Evolutionary conservation across 2,113 vertebrate genomes (phyloP), one percentile per base, ranked within the genome.

Genomic region (Oryzias celebensis): DNA sequence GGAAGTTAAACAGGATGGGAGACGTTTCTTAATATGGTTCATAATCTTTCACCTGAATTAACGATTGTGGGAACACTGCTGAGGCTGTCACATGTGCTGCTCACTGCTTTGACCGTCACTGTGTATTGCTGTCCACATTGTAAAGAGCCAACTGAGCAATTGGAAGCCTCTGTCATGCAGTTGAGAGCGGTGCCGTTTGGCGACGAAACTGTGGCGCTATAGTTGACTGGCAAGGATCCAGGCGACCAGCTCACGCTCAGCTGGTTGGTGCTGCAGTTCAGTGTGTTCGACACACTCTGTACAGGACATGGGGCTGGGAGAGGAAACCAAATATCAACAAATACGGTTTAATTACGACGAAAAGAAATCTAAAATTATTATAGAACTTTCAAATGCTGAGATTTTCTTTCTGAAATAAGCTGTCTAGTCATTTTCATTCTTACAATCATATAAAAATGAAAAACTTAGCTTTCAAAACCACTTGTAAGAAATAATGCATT

Each of bases 301-400:
- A 90, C 87, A 1, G 77, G 67, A 77, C 93, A 94, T 3, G 92
- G 93, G 3, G 88, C 93, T 94, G 77, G 20, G 0, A 71, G 18
- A 45, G 46, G 47, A 58, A 22, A 17, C 20, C 13, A 24, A 5
- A 28, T 28, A 28, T 28, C 26, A 7, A 3, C 14, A 52, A 26
- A 6, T 16, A 6, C 7, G 31, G 12, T 51, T 23, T 41, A 18
- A 53, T 61, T 10, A 49, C n/a, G 49, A 36, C 36, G 12, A 36
- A 36, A 36, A 36, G 8, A 12, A 36, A 36, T 36, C 10, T 36
- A 36, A 36, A 12, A 2, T 36, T 36, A 8, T 12, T 36, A 36
- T 36, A 36, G 36, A 36, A 36, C 10, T 2, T 36, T 36, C 10
- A 36, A 12, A 36, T 12, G 26, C 7, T 4, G 26, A 28, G 5